A percentile compares a stretch with the other conserved stretches of the same genome.
Evolutionary conservation across 2,113 vertebrate genomes (phyloP).

Genomic region (Phodopus roborovskii): DNA sequence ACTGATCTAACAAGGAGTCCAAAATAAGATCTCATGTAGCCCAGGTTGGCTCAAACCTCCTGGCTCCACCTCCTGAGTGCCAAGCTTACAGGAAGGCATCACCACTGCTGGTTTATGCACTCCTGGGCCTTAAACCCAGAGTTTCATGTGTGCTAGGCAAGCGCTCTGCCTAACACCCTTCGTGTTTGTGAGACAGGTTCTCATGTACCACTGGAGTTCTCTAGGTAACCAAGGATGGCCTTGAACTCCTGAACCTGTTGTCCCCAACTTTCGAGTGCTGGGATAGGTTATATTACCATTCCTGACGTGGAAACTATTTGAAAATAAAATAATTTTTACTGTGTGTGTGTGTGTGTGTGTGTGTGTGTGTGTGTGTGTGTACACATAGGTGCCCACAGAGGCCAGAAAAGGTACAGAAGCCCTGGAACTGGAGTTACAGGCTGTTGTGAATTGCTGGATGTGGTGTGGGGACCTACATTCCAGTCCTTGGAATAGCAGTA

Average conservation of each 20-base stretch:
- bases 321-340: neutral
- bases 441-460: neutral
- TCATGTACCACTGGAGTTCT: neutral
- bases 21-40: neutral
- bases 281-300: neutral
- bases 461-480: neutral
- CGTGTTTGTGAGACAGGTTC: neutral
- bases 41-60: neutral
- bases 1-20: neutral
- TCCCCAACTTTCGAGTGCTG: neutral
- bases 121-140: neutral
- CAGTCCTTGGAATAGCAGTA: neutral
- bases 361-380: no score
- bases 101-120: neutral
- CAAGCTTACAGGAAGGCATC: neutral
- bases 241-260: neutral
- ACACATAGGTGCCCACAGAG: neutral
- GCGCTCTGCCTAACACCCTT: neutral
- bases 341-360: neutral
- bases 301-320: neutral
- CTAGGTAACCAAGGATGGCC: neutral
- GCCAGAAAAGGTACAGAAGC: neutral
- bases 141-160: neutral
- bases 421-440: neutral
- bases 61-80: neutral